Percentiles rank a stretch among this genome's conserved stretches.
Evolutionary conservation across 2,888 invertebrate genomes (phyloP).

Genomic region (Glaucopsyche alexis): DNA sequence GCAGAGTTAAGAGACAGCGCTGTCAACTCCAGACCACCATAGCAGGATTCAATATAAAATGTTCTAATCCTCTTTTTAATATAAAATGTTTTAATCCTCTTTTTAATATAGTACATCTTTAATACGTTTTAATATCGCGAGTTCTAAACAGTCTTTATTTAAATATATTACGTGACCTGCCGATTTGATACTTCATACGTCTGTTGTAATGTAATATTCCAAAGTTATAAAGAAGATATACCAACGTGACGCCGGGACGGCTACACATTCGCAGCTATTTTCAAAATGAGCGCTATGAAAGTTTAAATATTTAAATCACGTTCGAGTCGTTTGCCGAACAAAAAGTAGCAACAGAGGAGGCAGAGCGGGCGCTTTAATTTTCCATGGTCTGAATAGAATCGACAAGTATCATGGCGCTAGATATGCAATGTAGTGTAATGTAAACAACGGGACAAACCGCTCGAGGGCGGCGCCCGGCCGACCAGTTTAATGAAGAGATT

Average conservation of each 20-base stretch:
- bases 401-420: conserved; percentile 43
- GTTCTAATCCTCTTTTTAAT: too few relatives aligned
- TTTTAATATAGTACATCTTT: too few relatives aligned
- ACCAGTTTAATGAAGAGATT: conserved; percentile 76
- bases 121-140: conserved; percentile 12
- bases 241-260: neutral
- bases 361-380: conserved; percentile 25
- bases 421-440: conserved; percentile 44
- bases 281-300: conserved; percentile 17
- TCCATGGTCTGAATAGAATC: conserved; percentile 35
- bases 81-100: conserved; percentile 19
- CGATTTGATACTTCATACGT: conserved; percentile 20
- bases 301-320: conserved; percentile 32
- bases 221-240: conserved; percentile 22
- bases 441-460: conserved; percentile 62
- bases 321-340: conserved; percentile 29
- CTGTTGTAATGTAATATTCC: conserved; percentile 25
- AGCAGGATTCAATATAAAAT: conserved; percentile 11
- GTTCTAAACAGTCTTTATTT: conserved; percentile 15
- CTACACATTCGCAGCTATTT: conserved; percentile 9
- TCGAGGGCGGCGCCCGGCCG: conserved; percentile 53
- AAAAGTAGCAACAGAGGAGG: conserved; percentile 29
- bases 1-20: conserved; percentile 17
- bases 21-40: neutral
- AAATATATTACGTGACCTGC: conserved; percentile 28